Evolutionary conservation across 2,888 invertebrate genomes (phyloP), one percentile per base, ranked within the genome.

Genomic region (Luperina testacea): DNA sequence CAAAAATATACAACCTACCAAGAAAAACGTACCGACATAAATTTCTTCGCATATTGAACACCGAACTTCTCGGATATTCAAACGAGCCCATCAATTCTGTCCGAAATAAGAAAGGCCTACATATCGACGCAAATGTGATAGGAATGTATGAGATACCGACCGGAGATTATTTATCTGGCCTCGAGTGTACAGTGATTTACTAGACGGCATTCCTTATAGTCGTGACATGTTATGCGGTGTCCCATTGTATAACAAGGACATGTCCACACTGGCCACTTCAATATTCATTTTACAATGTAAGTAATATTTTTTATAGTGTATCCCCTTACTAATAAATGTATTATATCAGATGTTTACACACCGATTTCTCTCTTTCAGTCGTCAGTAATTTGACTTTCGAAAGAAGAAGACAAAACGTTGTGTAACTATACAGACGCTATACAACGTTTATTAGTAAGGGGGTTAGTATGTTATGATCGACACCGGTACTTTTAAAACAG

Each of bases 131-230:
- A 63, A 81, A 83, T 82, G 68, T 73, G 78, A 84, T 86, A 78
- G 77, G 77, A 81, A 86, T 78, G 76, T 82, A 82, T 81, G 82
- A 77, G 77, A 84, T 80, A 84, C 81, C 75, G 68, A 53, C 57
- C 69, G 69, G 64, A 71, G 80, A 82, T 83, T 86, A 86, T 89
- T 86, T 88, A 89, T 83, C 69, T 76, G 72, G 74, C 69, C 75
- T 88, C 83, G 78, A 87, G 81, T 86, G 73, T 81, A 77, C 72
- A 63, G 81, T 88, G 89, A 86, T 88, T 88, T 86, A 88, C 77
- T 84, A 67, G 51, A 65, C 78, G 61, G 72, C 53, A 71, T 82
- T 85, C 77, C 71, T 78, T 81, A 77, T 57, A 74, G 42, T 57
- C 76, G 69, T 79, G 82, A 80, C 72, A 85, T 75, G 81, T 74